Evolutionary conservation across 2,888 invertebrate species (phyloP).

Genomic region (Aspidapion aeneum): DNA sequence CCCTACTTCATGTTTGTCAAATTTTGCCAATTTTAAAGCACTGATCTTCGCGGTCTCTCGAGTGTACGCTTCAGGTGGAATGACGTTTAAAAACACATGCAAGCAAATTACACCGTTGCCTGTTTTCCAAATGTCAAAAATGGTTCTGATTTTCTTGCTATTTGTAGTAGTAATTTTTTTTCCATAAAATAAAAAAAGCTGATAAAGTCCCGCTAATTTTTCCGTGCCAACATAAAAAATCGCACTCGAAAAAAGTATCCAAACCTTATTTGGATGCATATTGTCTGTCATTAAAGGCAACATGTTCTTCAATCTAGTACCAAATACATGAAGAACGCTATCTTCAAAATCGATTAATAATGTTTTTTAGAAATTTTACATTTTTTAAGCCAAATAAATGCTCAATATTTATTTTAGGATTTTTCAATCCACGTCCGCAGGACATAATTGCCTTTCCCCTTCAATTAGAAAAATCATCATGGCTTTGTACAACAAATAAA

Average conservation of each 20-base stretch:
- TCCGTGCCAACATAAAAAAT: constrained; percentile 90
- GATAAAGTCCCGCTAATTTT: constrained; percentile 81
- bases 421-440: constrained; percentile 65
- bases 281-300: too few relatives aligned
- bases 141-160: constrained; percentile 67
- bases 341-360: too few relatives aligned
- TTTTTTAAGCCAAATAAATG: too few relatives aligned
- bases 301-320: too few relatives aligned
- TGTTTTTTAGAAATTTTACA: too few relatives aligned
- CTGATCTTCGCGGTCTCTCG: constrained; percentile 95
- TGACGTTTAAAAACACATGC: constrained; percentile 86
- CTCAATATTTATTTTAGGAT: too few relatives aligned
- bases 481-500: constrained; percentile 75
- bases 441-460: constrained; percentile 84
- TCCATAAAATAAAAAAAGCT: constrained; percentile 72
- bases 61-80: constrained; percentile 89
- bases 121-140: constrained; percentile 83
- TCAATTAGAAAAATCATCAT: constrained; percentile 79
- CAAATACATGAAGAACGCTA: too few relatives aligned
- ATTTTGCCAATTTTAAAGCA: constrained; percentile 72
- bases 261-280: constrained; percentile 55
- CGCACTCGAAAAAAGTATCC: constrained; percentile 76
- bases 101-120: constrained; percentile 85
- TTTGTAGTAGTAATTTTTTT: constrained; percentile 48
- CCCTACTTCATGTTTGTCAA: too few relatives aligned